Base-by-base conservation (phyloP, 2,797 vertebrate genomes). In the Anabacerthia variegaticeps region DNA sequence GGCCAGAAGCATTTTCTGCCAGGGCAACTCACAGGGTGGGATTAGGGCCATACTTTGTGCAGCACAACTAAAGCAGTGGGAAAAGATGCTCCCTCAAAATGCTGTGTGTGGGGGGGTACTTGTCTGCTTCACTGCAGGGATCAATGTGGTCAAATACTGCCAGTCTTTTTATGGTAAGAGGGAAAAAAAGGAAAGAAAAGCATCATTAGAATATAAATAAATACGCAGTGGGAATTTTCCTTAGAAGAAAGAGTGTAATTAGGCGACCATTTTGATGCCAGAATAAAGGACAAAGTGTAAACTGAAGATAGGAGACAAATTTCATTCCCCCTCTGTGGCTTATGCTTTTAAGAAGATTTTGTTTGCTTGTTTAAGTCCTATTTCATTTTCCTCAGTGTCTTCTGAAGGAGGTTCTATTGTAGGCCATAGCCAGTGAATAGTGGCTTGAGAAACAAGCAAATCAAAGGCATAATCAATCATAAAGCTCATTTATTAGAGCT, bases 261-360 rank as follows among this genome's bases (percentile, higher is more conserved):
- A 91, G 30, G 77, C 85, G 62, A 75, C 43, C 80, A 22, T 68
- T 87, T 68, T 91, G 28, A 59, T 88, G 73, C 41, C 43, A 81
- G 67, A 94, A 83, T 54, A 80, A 91, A 93, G 32, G 78, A 92
- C 65, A 74, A 88, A 94, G 20, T 69, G 28, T 78, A 75, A 91
- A 83, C 39, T 58, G 68, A 77, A 89, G 58, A 94, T 44, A 72
- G n/a, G 30, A 80, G 37, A 51, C 62, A 84, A 92, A 91, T 48
- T 80, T 43, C 22, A 30, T 79, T 76, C 58, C 52, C 32, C 10
- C 2, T 30, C 28, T 44, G 30, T 80, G 84, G 61, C 6, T 93
- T 62, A 62, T 61, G 61, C 58, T 86, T 96, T 88, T 68, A 85
- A 93, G 79, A 92, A 81, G 72, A 77, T 91, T 89, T 92, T 80